Base-by-base conservation (phyloP, 2,113 vertebrate genomes). In the Phylloscopus trochilus region DNA sequence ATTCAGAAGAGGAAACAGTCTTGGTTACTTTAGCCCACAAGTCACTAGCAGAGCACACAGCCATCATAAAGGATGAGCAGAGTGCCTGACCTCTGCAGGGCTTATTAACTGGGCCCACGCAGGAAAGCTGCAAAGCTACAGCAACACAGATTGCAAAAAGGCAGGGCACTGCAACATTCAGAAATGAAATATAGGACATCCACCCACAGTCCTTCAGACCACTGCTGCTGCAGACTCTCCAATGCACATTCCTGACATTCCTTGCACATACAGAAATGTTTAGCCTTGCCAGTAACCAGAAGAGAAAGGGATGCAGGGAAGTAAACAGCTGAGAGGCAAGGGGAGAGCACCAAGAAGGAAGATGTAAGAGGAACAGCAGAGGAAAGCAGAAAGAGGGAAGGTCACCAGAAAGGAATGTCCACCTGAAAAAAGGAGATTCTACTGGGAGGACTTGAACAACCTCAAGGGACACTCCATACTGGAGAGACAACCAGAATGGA, bases 171-270 rank as follows among this genome's bases (percentile, higher is more conserved):
- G 90, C 84, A 87, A 81, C 35, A 55, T 46, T 79, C 75, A 82
- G 76, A 77, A 69, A 70, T 8, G 18, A 95, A 94, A 96, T 91
- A 64, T 26, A 87, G 93, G 92, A 59, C 93, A 94, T 21, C 44
- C 66, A 1, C 81, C 84, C 92, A 94, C 90, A 87, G 62, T 44
- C 20, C 90, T 91, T 91, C 92, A 91, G 93, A 91, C 60, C 73
- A 60, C 59, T 92, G 81, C 84, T 81, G 69, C 74, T 92, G 81
- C 89, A 90, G 49, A 51, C 77, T 82, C 87, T 63, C 56, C 27
- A 33, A 4, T 39, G 69, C 53, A 87, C 77, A 79, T 85, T 95
- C 90, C 62, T 92, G 69, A 17, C 84, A 84, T 84, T 94, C 93
- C 84, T 49, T 60, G 66, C 33, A 52, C 44, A 64, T 60, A 56